Base-by-base conservation (phyloP, 2,888 invertebrate species). In the Epistrophella euchroma region DNA sequence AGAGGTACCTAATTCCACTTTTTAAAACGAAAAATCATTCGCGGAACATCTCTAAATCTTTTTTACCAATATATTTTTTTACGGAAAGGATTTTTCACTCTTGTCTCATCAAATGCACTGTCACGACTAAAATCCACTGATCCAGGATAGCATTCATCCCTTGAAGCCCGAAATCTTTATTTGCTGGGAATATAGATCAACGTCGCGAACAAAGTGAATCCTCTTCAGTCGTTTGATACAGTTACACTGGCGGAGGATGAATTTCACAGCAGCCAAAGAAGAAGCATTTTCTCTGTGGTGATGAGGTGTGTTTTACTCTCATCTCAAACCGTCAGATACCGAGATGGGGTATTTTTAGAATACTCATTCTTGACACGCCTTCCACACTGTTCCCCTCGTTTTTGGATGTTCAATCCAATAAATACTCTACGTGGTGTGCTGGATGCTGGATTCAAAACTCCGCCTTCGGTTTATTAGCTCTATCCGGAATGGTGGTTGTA, bases 401-500 rank as follows among this genome's bases (percentile, higher is more conserved):
- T 37, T 52, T 25, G 6, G 28, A 13, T 72, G 52, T 47, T 58
- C 35, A 75, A 40, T 60, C 84, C 84, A 79, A 84, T 84, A 52
- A 60, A 73, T 73, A 43, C 50, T 28, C 43, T 76, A 62, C 50
- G 56, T 72, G 11, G 10, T 28, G 45, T 15, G 85, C 85, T 86
- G 81, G 81, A 81, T 86, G 85, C 85, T 86, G 85, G 80, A 85
- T 86, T 28, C 11, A 35, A 64, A 52, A 76, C 85, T 86, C 85
- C 85, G 76, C 85, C 85, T 56, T 70, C 37, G 32, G 37, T 58
- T 71, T 62, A 11, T 43, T 45, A 58, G 22, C 25, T 58, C 82
- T 88, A 86, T 89, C 88, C 83, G 86, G 83, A 47, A 81, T 82
- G 77, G 88, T 66, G 75, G 83, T 45, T 62, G 83, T 40, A 73